These are phyloP conservation scores for Clamator glandarius DNA, from an alignment of 2,797 vertebrate species.

Conservation along the genomic window DNA sequence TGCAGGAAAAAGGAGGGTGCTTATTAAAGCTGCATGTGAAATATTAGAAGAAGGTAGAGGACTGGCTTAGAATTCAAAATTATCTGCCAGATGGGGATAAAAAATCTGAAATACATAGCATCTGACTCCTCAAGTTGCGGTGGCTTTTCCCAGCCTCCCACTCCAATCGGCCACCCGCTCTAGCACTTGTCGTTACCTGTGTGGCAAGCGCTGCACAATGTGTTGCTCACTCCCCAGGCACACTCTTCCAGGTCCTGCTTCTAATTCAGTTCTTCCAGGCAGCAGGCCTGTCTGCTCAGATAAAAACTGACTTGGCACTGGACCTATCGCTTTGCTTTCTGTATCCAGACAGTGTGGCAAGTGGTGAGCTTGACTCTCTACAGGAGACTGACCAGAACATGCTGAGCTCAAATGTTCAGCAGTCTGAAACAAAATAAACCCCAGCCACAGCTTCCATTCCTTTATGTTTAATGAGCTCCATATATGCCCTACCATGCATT, in stretches of 20 bases:
- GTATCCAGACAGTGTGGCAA: not conserved
- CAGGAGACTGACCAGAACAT: not conserved
- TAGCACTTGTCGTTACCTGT: not conserved
- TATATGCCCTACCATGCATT: rapidly evolving
- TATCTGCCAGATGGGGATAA: not conserved
- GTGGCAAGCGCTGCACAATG: not conserved
- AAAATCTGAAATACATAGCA: not conserved
- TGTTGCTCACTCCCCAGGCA: not conserved
- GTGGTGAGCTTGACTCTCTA: not conserved
- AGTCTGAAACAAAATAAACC: not conserved
- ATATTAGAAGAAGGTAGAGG: not conserved
- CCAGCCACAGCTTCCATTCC: not conserved
- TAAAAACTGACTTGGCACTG: not conserved
- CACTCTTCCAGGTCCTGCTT: not conserved
- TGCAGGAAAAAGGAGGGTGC: not conserved
- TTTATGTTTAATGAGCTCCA: not conserved
- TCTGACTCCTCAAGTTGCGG: not conserved
- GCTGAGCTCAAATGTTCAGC: not conserved
- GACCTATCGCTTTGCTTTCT: not conserved
- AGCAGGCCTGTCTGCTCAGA: not conserved
- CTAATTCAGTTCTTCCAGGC: not conserved
- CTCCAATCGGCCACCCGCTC: not conserved
- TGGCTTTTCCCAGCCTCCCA: not conserved
- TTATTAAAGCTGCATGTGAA: not conserved
- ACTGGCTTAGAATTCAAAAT: not conserved